phyloP scores from a whole-genome alignment of 2,113 vertebrate species.

The Onychostruthus taczanowskii region DNA sequence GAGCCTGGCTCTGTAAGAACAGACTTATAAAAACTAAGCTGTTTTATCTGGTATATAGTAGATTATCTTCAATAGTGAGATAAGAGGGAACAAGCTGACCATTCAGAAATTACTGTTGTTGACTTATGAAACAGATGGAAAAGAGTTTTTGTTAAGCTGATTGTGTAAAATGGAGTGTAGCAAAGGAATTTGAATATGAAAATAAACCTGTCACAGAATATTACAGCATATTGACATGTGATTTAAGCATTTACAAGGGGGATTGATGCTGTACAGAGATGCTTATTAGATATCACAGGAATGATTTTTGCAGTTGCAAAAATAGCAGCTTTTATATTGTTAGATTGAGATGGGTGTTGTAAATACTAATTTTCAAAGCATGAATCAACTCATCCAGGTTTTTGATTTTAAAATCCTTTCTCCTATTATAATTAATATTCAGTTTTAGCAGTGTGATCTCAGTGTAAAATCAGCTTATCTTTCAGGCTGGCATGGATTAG shows the following conservation, averaged over 20 bases:
- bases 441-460: background rate
- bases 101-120: background rate
- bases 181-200: slow-evolving; percentile 19
- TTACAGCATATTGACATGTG: background rate
- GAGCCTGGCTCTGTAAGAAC: background rate
- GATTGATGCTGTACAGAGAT: background rate
- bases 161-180: slow-evolving; percentile 8
- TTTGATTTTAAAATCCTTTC: background rate
- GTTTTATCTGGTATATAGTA: slow-evolving; percentile 37
- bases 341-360: background rate
- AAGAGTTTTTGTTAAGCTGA: slow-evolving; percentile 39
- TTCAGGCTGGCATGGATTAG: background rate
- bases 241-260: background rate
- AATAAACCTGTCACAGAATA: slow-evolving; percentile 6
- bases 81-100: background rate
- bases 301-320: background rate
- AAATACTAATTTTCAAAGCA: background rate
- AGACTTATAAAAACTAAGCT: background rate
- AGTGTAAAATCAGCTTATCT: background rate
- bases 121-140: slow-evolving; percentile 23
- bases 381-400: background rate
- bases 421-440: background rate
- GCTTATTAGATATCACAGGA: background rate
- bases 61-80: slow-evolving; percentile 43
- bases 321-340: background rate